phyloP scores from a whole-genome alignment of 2,888 invertebrate genomes.

The Nemapogon koenigi region DNA sequence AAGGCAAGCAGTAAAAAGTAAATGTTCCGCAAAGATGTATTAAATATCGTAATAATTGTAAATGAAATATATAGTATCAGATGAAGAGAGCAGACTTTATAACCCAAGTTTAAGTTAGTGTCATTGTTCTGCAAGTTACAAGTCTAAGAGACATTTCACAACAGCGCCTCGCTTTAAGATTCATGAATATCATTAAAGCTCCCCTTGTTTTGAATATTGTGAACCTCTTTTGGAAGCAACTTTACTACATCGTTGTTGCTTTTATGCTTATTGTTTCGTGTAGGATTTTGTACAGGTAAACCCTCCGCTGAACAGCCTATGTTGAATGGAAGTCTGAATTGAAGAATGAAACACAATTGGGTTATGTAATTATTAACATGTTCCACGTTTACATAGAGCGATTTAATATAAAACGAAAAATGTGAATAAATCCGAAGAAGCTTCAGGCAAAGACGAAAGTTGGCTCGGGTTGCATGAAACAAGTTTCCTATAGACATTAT shows the following conservation, averaged over 20 bases:
- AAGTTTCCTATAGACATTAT: conserved; percentile 53
- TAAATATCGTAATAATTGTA: conserved; percentile 6
- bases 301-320: too few relatives aligned
- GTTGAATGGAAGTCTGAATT: too few relatives aligned
- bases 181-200: conserved; percentile 58
- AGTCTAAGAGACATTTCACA: conserved; percentile 55
- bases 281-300: too few relatives aligned
- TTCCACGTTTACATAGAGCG: too few relatives aligned
- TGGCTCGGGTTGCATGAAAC: conserved; percentile 38
- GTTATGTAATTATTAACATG: too few relatives aligned
- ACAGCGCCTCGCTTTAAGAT: conserved; percentile 48
- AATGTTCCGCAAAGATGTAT: conserved; percentile 1
- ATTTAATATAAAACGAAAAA: conserved; percentile 39
- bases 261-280: conserved; percentile 42
- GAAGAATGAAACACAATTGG: too few relatives aligned
- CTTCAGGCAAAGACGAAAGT: conserved; percentile 47
- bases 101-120: conserved; percentile 54
- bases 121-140: conserved; percentile 59
- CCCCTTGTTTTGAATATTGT: conserved; percentile 50
- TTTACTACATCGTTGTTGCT: conserved; percentile 29
- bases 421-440: conserved; percentile 36
- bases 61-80: conserved; percentile 29
- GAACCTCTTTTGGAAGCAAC: conserved; percentile 34
- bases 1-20: conserved; percentile 1
- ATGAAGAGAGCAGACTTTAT: conserved; percentile 51